Conservation (phyloP, 35 echinoderm and acorn worm genomes). For the Anneissia japonica region DNA sequence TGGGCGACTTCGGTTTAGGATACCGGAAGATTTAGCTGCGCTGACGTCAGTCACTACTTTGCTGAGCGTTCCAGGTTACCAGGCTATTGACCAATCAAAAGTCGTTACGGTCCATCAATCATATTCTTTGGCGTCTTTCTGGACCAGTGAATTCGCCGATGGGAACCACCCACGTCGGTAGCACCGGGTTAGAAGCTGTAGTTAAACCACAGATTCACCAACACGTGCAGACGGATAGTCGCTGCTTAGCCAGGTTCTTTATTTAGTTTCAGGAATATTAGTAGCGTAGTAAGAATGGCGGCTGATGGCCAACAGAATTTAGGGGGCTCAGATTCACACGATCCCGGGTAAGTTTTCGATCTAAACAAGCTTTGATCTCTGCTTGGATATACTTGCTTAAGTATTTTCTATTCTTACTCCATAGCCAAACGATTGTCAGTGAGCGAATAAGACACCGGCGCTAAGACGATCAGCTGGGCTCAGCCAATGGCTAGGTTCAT, state of each 20-base stretch:
- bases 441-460: not conserved
- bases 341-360: not conserved
- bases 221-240: not conserved
- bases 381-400: not conserved
- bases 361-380: not conserved
- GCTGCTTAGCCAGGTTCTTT: slow-evolving; percentile 1
- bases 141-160: not conserved
- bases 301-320: not conserved
- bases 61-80: not conserved
- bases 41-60: not conserved
- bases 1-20: not conserved
- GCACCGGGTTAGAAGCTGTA: not conserved
- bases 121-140: not conserved
- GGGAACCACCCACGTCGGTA: not conserved
- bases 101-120: not conserved
- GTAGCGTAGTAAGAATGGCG: not conserved
- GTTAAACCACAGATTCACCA: not conserved
- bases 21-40: not conserved
- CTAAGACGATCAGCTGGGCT: not conserved
- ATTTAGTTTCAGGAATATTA: slow-evolving; percentile 2
- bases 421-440: not conserved
- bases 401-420: too few relatives aligned
- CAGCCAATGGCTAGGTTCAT: not conserved
- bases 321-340: not conserved
- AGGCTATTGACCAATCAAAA: not conserved